Evolutionary conservation across 2,888 invertebrate species (phyloP), one percentile per base, ranked within the genome.

Genomic region (Acanthococcus lagerstroemiae): DNA sequence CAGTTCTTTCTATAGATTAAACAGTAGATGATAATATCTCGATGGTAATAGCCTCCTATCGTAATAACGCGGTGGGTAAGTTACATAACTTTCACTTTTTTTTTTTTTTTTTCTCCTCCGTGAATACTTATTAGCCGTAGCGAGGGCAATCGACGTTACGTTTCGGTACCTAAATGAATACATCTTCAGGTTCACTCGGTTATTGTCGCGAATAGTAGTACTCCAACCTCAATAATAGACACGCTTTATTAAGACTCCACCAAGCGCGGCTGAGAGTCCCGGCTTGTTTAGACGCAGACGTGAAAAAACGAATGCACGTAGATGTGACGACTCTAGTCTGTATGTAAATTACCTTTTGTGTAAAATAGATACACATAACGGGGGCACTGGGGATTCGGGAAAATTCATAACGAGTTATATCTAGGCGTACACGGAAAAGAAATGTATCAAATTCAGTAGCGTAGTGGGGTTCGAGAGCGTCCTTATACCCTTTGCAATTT

Each of bases 101-200:
- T 57, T 25, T 44, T 4, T 19, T 44, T 45, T 57, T 44, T 57
- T 15, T 48, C 6, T 48, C 4, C 5, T 22, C 12, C 22, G 4
- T 45, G 24, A 45, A 45, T 57, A 57, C 57, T 37, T 57, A 44
- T 57, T 57, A 24, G 57, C 22, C 57, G 45, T 44, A 57, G 45
- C 57, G 57, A 44, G 45, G 57, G 45, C 44, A 57, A 57, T 57
- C 24, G 22, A 44, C 30, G 57, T 57, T 57, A 57, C 57, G 57
- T 44, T 57, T 57, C 57, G 37, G 25, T 57, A 57, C 57, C 30
- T 45, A 57, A 57, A 57, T 44, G 45, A 57, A 57, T 57, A 57
- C 57, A 57, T 57, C 57, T 57, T 57, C 57, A 57, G 57, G 57
- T 57, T 57, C 57, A 57, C 25, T 57, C 57, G 57, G 57, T 57